These are phyloP conservation scores for Adelges cooleyi DNA, from an alignment of 1,140 invertebrate species.

Conservation along the genomic window DNA sequence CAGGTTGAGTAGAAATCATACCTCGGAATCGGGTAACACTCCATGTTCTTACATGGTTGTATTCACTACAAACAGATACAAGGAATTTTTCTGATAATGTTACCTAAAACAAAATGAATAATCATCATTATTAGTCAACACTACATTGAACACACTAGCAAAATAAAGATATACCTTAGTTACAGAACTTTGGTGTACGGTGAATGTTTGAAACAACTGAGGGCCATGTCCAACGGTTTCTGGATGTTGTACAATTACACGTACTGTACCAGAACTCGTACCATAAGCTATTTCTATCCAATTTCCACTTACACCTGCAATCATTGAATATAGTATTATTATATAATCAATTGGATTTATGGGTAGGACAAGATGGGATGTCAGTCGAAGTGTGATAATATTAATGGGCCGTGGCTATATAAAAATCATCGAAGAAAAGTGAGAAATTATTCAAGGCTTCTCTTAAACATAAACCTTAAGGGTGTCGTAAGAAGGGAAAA, in stretches of 20 bases:
- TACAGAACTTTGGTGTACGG: conserved; percentile 90
- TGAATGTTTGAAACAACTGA: conserved; percentile 95
- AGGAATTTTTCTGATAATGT: conserved; percentile 93
- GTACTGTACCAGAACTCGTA: conserved; percentile 84
- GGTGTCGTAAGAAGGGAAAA: too few relatives aligned
- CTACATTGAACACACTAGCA: neutral
- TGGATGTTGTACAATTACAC: conserved; percentile 96
- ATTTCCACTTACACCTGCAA: conserved; percentile 81
- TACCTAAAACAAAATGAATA: conserved; percentile 47
- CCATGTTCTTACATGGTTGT: conserved; percentile 96
- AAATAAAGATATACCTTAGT: conserved; percentile 63
- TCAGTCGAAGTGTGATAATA: too few relatives aligned
- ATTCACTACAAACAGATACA: conserved; percentile 93
- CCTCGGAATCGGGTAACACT: conserved; percentile 86
- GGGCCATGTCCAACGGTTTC: conserved; percentile 96
- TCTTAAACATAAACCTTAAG: too few relatives aligned
- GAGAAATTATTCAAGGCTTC: too few relatives aligned
- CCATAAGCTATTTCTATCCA: conserved; percentile 99
- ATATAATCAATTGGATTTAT: too few relatives aligned
- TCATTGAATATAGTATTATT: too few relatives aligned
- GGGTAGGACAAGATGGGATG: too few relatives aligned
- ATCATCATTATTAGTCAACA: neutral
- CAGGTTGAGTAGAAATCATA: conserved; percentile 96
- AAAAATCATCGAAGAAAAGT: too few relatives aligned
- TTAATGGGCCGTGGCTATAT: too few relatives aligned